A percentile compares a stretch with the other conserved stretches of the same genome.
Conservation (phyloP, 2,113 vertebrate genomes). For the Galbula dea region DNA sequence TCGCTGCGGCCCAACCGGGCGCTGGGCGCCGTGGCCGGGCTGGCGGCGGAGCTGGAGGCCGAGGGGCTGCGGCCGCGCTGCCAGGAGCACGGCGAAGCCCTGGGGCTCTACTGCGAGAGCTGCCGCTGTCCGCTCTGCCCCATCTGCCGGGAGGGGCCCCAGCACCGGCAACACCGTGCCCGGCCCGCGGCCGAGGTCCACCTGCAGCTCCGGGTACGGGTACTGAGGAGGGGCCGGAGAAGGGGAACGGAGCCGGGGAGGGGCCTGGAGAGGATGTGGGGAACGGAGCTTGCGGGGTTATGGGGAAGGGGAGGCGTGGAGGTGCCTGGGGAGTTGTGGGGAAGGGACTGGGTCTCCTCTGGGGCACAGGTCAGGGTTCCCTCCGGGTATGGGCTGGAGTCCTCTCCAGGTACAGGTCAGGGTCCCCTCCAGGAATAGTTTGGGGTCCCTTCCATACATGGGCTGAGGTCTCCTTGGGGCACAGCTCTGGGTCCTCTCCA, state of each 20-base stretch:
- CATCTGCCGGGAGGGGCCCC: background rate
- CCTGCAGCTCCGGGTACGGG: background rate
- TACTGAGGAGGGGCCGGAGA: background rate
- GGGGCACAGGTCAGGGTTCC: background rate
- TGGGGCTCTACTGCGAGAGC: background rate
- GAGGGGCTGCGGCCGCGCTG: background rate
- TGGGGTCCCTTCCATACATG: no score
- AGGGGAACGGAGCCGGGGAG: background rate
- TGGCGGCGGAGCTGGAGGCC: background rate
- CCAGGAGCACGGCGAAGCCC: background rate
- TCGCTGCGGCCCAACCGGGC: slow-evolving; percentile 23
- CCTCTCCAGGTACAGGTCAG: accelerated
- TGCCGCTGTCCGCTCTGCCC: background rate
- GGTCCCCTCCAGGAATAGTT: no score
- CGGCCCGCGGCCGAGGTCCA: background rate
- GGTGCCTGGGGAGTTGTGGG: no score
- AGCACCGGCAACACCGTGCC: background rate
- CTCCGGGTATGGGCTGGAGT: no score
- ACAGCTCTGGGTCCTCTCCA: accelerated
- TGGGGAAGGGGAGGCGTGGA: background rate
- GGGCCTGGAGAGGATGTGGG: no score
- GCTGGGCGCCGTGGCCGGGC: background rate
- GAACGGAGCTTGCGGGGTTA: no score
- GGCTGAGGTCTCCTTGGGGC: background rate
- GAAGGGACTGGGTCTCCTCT: no score